Evolutionary conservation across 2,888 invertebrate genomes (phyloP), one percentile per base, ranked within the genome.

Genomic region (Adelphocoris suturalis): DNA sequence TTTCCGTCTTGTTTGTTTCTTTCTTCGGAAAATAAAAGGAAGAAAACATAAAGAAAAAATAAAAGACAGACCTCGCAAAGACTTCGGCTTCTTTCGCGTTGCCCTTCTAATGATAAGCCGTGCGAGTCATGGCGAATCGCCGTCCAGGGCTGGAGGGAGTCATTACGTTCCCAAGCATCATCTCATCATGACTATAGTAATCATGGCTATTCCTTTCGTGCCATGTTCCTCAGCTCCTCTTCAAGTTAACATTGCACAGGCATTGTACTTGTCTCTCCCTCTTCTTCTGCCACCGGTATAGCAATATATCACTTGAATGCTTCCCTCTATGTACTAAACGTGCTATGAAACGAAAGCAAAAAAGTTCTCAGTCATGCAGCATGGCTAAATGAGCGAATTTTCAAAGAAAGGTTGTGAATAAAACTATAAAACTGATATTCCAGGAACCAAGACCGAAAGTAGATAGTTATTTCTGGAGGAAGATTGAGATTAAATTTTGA

Each of bases 1-100:
- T 68, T 68, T 68, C 68, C 27, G 68, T 68, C 68, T 68, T 68
- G 68, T 68, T 68, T 68, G 68, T 68, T 68, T 68, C 4, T 61
- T 61, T 61, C 68, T 68, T 68, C 11, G 2, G 11, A 68, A 68
- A 68, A 19, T 5, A 61, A 68, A 27, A 52, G 37, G n/a, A 68
- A 68, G 23, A 27, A 52, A 7, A 37, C 3, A 37, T 4, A 37
- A 37, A 37, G 7, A 4, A 37, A 37, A 68, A 68, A 68, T 23
- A 37, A 68, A 68, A 68, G 7, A 68, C 68, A 4, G 23, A 23
- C 68, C 23, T 68, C 23, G 68, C 19, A 23, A 52, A 68, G 23
- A 37, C 37, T 37, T 68, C 68, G n/a, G 16, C 61, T 61, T 68
- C 68, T 68, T 68, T 68, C 68, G 68, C 68, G 19, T 68, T 68